A percentile compares a stretch with the other conserved stretches of the same genome.
phyloP scores from a whole-genome alignment of 2,113 vertebrate genomes.

The Ailurus styani region DNA sequence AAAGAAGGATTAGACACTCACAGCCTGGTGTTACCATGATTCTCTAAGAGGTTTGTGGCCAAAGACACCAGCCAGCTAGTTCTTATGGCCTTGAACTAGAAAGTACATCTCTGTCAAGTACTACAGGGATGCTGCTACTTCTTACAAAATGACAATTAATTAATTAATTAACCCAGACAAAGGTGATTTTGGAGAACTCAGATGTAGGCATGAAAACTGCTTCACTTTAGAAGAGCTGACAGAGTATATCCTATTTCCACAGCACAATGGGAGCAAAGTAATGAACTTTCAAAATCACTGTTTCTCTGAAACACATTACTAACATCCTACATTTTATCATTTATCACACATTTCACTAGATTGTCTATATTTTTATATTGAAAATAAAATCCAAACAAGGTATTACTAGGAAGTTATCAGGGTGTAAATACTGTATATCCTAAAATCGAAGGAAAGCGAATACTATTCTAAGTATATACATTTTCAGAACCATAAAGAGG shows the following conservation, averaged over 20 bases:
- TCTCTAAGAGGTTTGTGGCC: not conserved
- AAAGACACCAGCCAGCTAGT: not conserved
- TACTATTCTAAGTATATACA: not conserved
- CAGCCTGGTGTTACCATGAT: not conserved
- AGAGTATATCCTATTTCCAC: not conserved
- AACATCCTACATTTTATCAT: not conserved
- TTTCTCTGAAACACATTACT: not conserved
- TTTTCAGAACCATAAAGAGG: not conserved
- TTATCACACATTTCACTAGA: not conserved
- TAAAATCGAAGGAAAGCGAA: not conserved
- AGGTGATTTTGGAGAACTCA: not conserved
- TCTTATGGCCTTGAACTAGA: not conserved
- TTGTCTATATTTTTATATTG: not conserved
- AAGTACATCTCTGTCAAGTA: not conserved
- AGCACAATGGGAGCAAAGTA: not conserved
- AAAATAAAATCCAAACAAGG: conserved; percentile 10
- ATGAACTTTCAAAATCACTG: not conserved
- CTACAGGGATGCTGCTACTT: not conserved
- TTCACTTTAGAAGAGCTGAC: not conserved
- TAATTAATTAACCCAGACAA: not conserved
- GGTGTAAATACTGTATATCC: not conserved
- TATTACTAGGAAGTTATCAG: not conserved
- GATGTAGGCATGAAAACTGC: not conserved
- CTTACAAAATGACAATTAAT: not conserved
- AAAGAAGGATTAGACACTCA: not conserved